Conservation (phyloP, 1,140 invertebrate species). For the Apolygus lucorum region DNA sequence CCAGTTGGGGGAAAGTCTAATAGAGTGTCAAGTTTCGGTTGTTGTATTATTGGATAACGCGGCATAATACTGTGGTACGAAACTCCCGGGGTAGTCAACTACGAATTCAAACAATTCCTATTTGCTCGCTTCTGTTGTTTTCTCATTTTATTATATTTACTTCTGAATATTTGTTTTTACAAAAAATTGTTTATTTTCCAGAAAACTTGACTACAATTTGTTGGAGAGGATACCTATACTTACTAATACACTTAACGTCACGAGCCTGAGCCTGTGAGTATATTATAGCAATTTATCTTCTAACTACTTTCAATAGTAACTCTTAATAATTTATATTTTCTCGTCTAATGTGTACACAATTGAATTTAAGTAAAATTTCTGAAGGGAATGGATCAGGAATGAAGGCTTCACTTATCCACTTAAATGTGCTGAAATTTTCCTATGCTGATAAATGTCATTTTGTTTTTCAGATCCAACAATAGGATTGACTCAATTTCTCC, state of each 20-base stretch:
- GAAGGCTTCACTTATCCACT: too few species aligned
- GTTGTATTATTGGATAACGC: neutral
- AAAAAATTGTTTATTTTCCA: too few species aligned
- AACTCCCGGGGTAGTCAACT: neutral
- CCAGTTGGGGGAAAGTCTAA: neutral
- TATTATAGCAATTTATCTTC: neutral
- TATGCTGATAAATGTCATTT: neutral
- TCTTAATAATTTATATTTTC: neutral
- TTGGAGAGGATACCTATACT: constrained; percentile 23
- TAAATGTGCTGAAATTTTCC: neutral
- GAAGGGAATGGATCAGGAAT: too few species aligned
- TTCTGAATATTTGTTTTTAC: too few species aligned
- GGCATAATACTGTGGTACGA: neutral
- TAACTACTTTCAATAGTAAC: neutral
- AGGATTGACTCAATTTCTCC: constrained; percentile 50
- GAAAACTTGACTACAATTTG: constrained; percentile 20
- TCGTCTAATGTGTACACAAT: neutral
- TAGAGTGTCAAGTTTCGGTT: neutral
- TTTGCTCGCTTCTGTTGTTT: neutral
- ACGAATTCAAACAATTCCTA: neutral
- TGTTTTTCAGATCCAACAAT: constrained; percentile 48
- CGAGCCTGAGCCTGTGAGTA: constrained; percentile 22
- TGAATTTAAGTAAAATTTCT: neutral
- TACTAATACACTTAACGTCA: constrained; percentile 5
- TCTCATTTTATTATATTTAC: constrained; percentile 3